Conservation (phyloP, 2,888 invertebrate genomes). For the Blastobasis lacticolella region DNA sequence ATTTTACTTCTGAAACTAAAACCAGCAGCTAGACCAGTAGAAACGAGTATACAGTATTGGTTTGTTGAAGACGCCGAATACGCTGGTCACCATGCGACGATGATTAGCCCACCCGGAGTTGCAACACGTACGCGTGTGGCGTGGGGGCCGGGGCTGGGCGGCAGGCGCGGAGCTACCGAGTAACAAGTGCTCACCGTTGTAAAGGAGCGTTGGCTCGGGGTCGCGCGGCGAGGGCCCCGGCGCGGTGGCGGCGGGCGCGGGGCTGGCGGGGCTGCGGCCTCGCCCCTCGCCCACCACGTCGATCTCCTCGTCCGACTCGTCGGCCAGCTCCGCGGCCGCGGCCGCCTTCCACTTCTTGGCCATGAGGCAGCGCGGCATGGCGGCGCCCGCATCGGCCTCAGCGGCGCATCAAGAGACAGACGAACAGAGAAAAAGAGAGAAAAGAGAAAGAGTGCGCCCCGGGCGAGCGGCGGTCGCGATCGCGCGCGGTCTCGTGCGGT, state of each 20-base stretch:
- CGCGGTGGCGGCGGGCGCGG: conserved; percentile 71
- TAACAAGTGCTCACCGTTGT: conserved; percentile 77
- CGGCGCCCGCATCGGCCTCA: conserved; percentile 74
- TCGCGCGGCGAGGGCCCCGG: conserved; percentile 82
- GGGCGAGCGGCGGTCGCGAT: conserved; percentile 61
- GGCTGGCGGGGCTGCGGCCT: conserved; percentile 70
- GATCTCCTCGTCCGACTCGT: conserved; percentile 84
- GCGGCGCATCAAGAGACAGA: conserved; percentile 71
- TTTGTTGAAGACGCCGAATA: too few relatives aligned
- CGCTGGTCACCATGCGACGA: too few relatives aligned
- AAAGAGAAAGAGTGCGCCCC: conserved; percentile 72
- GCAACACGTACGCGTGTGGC: conserved; percentile 29
- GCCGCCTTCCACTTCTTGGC: conserved; percentile 95
- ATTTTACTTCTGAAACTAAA: too few relatives aligned
- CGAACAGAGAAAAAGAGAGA: conserved; percentile 71
- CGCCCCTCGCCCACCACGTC: conserved; percentile 89
- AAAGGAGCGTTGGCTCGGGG: conserved; percentile 82
- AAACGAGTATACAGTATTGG: too few relatives aligned
- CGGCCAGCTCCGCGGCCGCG: conserved; percentile 74
- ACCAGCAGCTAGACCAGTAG: too few relatives aligned
- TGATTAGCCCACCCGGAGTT: too few relatives aligned
- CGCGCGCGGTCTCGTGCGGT: conserved; percentile 74
- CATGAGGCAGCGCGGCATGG: conserved; percentile 96
- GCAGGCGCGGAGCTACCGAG: conserved; percentile 3
- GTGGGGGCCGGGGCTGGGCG: conserved; percentile 26